A percentile compares a stretch with the other conserved stretches of the same genome.
phyloP scores from a whole-genome alignment of 1,140 invertebrate species.

The Drosophila persimilis region DNA sequence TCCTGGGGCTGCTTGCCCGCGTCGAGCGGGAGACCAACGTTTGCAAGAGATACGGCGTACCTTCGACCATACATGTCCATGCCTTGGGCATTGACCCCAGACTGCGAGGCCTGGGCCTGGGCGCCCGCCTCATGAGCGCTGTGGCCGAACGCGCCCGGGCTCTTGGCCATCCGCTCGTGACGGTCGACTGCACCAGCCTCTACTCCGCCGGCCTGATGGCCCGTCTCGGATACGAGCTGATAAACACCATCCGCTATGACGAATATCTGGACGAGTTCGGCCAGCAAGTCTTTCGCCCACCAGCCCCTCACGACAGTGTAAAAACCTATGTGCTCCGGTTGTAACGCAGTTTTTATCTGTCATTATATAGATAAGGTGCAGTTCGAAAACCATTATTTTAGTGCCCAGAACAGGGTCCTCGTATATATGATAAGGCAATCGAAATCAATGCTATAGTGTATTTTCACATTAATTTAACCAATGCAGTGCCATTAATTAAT shows the following conservation, averaged over 20 bases:
- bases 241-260: conserved; percentile 41
- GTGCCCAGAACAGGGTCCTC: background rate
- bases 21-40: conserved; percentile 47
- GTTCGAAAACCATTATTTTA: too few relatives aligned
- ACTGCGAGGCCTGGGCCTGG: conserved; percentile 48
- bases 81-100: conserved; percentile 51
- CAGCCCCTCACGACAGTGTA: conserved; percentile 56
- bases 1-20: conserved; percentile 40
- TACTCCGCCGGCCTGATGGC: conserved; percentile 55
- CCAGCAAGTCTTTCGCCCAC: conserved; percentile 47
- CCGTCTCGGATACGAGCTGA: conserved; percentile 48
- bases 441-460: too few relatives aligned
- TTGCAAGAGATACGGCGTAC: conserved; percentile 35
- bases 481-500: too few relatives aligned
- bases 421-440: too few relatives aligned
- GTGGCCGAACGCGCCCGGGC: conserved; percentile 21
- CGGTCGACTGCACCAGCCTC: conserved; percentile 62
- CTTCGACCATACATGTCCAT: conserved; percentile 48
- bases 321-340: conserved; percentile 55
- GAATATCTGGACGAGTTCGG: conserved; percentile 51
- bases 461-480: too few relatives aligned
- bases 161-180: conserved; percentile 47
- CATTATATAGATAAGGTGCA: too few relatives aligned
- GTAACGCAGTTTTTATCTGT: conserved; percentile 9
- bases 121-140: conserved; percentile 40